Evolutionary conservation across 2,888 invertebrate genomes (phyloP).

Genomic region (Volucella zonaria): DNA sequence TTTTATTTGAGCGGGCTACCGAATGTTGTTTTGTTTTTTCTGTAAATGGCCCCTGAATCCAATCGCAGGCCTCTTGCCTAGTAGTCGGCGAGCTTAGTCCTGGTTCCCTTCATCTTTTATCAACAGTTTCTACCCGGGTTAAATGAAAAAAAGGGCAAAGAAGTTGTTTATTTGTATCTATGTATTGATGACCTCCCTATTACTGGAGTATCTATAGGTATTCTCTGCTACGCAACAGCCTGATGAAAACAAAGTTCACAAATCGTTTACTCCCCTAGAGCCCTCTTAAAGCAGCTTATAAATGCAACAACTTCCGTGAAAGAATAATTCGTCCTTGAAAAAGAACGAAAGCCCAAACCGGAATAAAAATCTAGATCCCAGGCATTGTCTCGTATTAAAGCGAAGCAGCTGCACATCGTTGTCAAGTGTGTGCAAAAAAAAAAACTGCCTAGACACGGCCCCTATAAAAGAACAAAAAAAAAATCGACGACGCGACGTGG

Average conservation of each 20-base stretch:
- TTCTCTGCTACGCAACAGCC: too few relatives aligned
- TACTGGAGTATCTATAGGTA: too few relatives aligned
- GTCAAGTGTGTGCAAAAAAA: not conserved
- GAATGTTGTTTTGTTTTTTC: too few relatives aligned
- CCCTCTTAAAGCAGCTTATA: constrained; percentile 15
- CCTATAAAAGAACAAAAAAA: constrained; percentile 15
- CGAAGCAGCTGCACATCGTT: constrained; percentile 49
- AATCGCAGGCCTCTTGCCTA: too few relatives aligned
- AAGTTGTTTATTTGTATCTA: too few relatives aligned
- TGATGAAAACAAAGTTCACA: not conserved
- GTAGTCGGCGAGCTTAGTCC: too few relatives aligned
- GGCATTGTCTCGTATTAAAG: not conserved
- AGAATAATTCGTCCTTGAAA: constrained; percentile 43
- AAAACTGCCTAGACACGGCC: constrained; percentile 50
- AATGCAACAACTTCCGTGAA: constrained; percentile 45
- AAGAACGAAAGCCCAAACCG: constrained; percentile 11
- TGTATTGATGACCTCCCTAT: too few relatives aligned
- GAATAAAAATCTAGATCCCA: constrained; percentile 12
- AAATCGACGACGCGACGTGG: constrained; percentile 14
- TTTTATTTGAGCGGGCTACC: too few relatives aligned
- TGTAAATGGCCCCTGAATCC: too few relatives aligned
- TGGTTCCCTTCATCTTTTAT: too few relatives aligned
- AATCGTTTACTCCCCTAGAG: not conserved
- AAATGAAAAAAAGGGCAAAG: too few relatives aligned
- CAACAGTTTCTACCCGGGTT: too few relatives aligned